Percentiles rank a stretch among this genome's conserved stretches.
Conservation (phyloP, 1,140 invertebrate species). For the Spodoptera litura region DNA sequence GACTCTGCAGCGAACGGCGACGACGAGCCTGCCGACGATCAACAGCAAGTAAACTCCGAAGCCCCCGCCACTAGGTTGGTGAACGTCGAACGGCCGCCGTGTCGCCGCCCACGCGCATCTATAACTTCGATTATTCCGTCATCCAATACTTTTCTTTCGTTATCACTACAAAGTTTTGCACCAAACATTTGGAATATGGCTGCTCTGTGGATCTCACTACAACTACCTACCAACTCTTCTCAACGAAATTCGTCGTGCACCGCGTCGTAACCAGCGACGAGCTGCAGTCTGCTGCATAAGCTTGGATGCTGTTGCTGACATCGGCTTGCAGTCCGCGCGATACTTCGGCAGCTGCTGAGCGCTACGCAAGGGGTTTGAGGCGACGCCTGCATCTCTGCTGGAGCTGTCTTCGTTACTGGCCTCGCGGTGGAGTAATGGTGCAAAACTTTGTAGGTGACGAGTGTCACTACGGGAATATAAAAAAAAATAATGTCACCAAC, state of each 20-base stretch:
- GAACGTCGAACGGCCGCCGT: constrained; percentile 74
- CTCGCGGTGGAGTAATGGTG: constrained; percentile 73
- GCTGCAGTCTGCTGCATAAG: neutral
- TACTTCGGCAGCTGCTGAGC: neutral
- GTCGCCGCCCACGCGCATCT: constrained; percentile 74
- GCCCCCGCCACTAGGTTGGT: constrained; percentile 82
- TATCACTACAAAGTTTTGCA: constrained; percentile 86
- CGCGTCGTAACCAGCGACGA: neutral
- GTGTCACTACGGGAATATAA: constrained; percentile 54
- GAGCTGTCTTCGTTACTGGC: constrained; percentile 16
- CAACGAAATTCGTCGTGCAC: neutral
- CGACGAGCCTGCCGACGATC: constrained; percentile 63
- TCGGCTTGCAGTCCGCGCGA: neutral
- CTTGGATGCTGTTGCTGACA: constrained; percentile 9
- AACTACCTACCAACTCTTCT: neutral
- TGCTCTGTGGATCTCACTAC: constrained; percentile 38
- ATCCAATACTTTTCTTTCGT: constrained; percentile 62
- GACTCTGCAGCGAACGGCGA: constrained; percentile 59
- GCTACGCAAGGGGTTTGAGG: constrained; percentile 9
- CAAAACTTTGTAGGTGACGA: constrained; percentile 86
- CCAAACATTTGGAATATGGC: constrained; percentile 54
- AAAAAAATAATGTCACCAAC: constrained; percentile 42
- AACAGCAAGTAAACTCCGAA: constrained; percentile 76
- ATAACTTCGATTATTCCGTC: constrained; percentile 70
- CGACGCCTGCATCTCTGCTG: constrained; percentile 8